Conservation (phyloP, 37 sponge, comb jelly and placozoan species). For the Diacarnus erythraeanus region DNA sequence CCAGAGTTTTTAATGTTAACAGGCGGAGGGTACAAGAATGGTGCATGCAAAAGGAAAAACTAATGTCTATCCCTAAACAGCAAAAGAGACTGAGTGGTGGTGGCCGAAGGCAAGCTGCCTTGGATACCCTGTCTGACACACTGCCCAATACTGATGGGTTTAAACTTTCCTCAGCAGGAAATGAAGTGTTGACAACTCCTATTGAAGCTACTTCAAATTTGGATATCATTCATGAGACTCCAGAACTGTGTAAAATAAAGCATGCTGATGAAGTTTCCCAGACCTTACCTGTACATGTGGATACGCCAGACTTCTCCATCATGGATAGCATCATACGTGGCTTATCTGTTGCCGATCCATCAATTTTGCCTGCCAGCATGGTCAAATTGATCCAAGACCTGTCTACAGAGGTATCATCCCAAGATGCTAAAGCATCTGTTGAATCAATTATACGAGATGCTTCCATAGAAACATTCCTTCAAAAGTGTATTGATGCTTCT, state of each 20-base stretch:
- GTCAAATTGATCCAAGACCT: not conserved
- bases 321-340: not conserved
- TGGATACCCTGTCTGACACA: not conserved
- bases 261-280: not conserved
- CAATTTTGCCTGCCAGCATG: not conserved
- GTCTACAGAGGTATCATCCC: not conserved
- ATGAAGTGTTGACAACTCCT: too few relatives aligned
- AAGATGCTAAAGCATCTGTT: not conserved
- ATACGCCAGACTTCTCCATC: not conserved
- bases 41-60: conserved; percentile 2
- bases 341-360: not conserved
- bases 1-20: conserved; percentile 8
- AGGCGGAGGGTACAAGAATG: conserved; percentile 12
- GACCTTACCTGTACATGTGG: not conserved
- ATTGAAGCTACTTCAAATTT: not conserved
- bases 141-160: too few relatives aligned
- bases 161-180: too few relatives aligned
- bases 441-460: not conserved
- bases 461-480: not conserved
- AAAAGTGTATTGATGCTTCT: not conserved
- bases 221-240: not conserved
- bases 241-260: not conserved
- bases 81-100: conserved; percentile 13
- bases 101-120: not conserved
- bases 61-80: conserved; percentile 1